Evolutionary conservation across 2,113 vertebrate genomes (phyloP), one percentile per base, ranked within the genome.

Genomic region (Acanthisitta chloris): DNA sequence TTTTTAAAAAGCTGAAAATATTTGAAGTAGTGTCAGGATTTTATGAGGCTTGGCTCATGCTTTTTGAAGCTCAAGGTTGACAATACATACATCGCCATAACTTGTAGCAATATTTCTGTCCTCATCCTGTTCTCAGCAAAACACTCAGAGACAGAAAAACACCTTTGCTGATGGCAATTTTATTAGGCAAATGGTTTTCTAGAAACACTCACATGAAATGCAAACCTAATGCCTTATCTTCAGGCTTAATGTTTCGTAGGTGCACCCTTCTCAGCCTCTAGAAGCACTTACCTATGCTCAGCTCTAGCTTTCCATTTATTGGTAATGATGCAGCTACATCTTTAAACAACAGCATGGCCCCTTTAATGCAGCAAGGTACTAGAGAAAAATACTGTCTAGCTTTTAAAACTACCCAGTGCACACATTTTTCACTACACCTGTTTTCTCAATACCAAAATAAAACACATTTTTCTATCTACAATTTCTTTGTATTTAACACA

Each of bases 11-110:
- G 23, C 25, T 84, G 59, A 62, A 65, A 79, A 65, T 73, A 76
- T 52, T 81, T 95, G 59, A 94, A 90, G 29, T 29, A 59, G 26
- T 88, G 55, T 81, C 59, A 90, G 51, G 71, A 86, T 86, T 95
- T 94, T 90, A 78, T 70, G 62, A 83, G 57, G 67, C 49, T 85
- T 94, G 71, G 42, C 54, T 95, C 74, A 48, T n/a, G 40, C 6
- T 54, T 95, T 92, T 87, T 82, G 74, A 80, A 90, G 49, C 81
- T 86, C 48, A 42, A 29, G 46, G 58, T 61, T 91, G 62, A 45
- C 38, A 90, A 88, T 42, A 57, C 26, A 45, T 24, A 54, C 34
- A 59, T 45, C 80, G 45, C 74, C 74, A 76, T 38, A 90, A 91
- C 28, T 49, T 76, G 54, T 16, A 57, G 38, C 57, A 85, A 85